Percentiles rank a stretch among this genome's conserved stretches.
Conservation (phyloP, 2,797 vertebrate species). For the Esox masquinongy region DNA sequence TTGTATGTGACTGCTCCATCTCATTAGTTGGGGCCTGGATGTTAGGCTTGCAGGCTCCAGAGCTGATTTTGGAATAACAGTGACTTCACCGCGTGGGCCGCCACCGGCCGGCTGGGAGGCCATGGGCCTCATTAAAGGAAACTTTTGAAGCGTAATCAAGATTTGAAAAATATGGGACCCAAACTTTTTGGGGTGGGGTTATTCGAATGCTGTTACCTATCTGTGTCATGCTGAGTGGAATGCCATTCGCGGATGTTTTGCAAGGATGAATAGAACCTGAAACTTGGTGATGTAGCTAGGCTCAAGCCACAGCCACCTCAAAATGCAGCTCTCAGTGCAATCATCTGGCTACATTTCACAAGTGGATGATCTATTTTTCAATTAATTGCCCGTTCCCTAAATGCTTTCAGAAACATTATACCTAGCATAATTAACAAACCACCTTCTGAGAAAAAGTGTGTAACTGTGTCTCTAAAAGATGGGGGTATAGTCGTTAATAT, state of each 20-base stretch:
- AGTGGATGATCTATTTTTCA: too few species aligned
- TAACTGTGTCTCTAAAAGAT: too few species aligned
- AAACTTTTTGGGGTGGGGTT: neutral
- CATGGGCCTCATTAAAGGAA: constrained; percentile 19
- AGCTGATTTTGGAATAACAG: constrained; percentile 43
- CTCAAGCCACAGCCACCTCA: too few species aligned
- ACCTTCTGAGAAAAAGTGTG: too few species aligned
- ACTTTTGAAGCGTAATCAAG: constrained; percentile 36
- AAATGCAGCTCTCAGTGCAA: too few species aligned
- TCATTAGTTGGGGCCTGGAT: constrained; percentile 33
- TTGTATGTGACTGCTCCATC: constrained; percentile 41
- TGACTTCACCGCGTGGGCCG: constrained; percentile 30
- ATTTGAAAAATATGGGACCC: constrained; percentile 13
- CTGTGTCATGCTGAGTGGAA: neutral
- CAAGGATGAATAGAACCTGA: neutral
- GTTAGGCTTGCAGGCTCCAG: constrained; percentile 13
- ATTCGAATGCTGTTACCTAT: neutral
- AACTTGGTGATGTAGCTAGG: neutral
- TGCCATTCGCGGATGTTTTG: neutral
- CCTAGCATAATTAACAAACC: too few species aligned
- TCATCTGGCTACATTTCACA: too few species aligned
- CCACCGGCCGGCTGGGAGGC: constrained; percentile 1
- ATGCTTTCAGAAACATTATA: too few species aligned
- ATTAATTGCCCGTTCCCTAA: too few species aligned
- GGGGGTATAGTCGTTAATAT: too few species aligned